Evolutionary conservation across 1,140 invertebrate genomes (phyloP).

Genomic region (Leptinotarsa undecemlineata): DNA sequence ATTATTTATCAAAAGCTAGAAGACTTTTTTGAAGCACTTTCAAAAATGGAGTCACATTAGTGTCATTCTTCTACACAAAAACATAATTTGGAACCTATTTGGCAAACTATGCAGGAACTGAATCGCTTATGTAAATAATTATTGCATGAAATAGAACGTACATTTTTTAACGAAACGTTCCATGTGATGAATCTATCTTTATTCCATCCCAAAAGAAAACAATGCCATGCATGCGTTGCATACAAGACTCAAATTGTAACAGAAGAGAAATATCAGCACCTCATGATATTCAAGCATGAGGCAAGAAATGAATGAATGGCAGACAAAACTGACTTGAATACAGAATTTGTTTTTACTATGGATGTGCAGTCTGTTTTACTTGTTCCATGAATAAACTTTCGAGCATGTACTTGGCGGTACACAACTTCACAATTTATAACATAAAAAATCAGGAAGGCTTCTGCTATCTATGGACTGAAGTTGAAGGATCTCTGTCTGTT

Average conservation of each 20-base stretch:
- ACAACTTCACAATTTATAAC: conserved; percentile 1
- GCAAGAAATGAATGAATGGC: background rate
- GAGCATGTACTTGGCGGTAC: background rate
- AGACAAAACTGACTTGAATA: background rate
- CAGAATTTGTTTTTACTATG: background rate
- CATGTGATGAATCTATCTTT: background rate
- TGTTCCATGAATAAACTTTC: background rate
- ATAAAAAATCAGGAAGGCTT: background rate
- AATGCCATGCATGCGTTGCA: background rate
- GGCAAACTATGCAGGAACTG: background rate
- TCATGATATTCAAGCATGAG: background rate
- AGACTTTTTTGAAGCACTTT: background rate
- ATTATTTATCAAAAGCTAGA: background rate
- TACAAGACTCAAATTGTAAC: background rate
- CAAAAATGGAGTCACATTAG: background rate
- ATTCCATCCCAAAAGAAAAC: background rate
- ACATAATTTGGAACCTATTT: background rate
- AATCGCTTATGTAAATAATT: background rate
- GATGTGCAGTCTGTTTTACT: background rate
- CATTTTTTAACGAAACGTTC: background rate
- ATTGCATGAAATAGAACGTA: background rate
- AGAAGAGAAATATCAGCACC: background rate
- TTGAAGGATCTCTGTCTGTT: background rate
- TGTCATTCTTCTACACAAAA: background rate
- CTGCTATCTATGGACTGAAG: background rate